phyloP scores from a whole-genome alignment of 1,140 invertebrate species.

The Penaeus vannamei region DNA sequence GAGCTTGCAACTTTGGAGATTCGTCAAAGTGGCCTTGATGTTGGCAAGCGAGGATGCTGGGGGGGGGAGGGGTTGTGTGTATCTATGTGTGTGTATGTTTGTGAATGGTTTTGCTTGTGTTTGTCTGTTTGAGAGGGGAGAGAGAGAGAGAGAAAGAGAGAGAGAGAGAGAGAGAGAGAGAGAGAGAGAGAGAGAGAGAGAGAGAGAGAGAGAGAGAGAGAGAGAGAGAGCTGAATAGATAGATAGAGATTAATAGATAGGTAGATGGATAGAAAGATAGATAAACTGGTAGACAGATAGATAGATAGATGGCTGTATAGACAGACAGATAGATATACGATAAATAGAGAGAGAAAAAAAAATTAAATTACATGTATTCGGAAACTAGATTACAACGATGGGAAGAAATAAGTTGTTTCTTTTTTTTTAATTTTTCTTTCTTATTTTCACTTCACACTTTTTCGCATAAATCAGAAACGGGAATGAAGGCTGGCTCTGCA shows the following conservation, averaged over 20 bases:
- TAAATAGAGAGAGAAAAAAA: not conserved
- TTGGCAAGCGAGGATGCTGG: not conserved
- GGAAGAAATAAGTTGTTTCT: too few relatives aligned
- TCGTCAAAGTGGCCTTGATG: not conserved
- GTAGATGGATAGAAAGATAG: too few relatives aligned
- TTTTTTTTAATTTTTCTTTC: too few relatives aligned
- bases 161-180: not conserved
- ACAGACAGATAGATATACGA: too few relatives aligned
- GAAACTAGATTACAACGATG: too few relatives aligned
- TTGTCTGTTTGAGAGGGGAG: not conserved
- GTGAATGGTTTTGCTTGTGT: conserved; percentile 8
- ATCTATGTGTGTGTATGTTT: conserved; percentile 17
- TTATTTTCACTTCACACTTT: too few relatives aligned
- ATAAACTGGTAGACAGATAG: not conserved
- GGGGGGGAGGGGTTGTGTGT: not conserved
- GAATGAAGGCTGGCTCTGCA: too few relatives aligned
- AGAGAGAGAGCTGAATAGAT: not conserved
- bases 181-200: not conserved
- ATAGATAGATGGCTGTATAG: too few relatives aligned
- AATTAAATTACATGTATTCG: too few relatives aligned
- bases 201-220: not conserved
- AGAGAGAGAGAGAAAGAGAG: not conserved
- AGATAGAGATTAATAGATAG: not conserved
- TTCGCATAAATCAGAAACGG: too few relatives aligned
- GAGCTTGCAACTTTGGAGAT: not conserved